phyloP scores from a whole-genome alignment of 1,140 invertebrate species.

The Paraescarpia echinospica region DNA sequence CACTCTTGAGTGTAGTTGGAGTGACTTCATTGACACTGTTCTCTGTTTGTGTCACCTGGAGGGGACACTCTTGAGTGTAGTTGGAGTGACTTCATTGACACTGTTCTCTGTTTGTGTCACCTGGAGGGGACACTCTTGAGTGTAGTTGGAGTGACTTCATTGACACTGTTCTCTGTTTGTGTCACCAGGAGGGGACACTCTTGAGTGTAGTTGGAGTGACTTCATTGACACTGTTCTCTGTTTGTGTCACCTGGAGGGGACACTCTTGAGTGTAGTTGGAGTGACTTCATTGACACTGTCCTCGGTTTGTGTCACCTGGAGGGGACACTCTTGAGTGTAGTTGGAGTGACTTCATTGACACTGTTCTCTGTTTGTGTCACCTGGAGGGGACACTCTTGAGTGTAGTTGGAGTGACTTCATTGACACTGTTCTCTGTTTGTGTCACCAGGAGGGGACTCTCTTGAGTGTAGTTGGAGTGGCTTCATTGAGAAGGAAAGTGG shows the following conservation, averaged over 20 bases:
- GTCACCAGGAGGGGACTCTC: not conserved
- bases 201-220: not conserved
- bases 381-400: not conserved
- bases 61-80: no score
- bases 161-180: not conserved
- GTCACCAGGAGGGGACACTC: not conserved
- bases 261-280: not conserved
- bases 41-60: no score
- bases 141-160: no score
- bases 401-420: not conserved
- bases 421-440: not conserved
- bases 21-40: no score
- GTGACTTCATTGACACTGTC: constrained; percentile 5
- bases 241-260: not conserved
- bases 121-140: no score
- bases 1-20: no score
- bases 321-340: not conserved
- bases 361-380: not conserved
- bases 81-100: no score
- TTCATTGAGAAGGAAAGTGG: constrained; percentile 15
- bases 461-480: not conserved
- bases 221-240: constrained; percentile 7
- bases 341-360: constrained; percentile 10
- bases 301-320: not conserved
- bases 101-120: no score